Evolutionary conservation across 2,113 vertebrate genomes (phyloP).

Genomic region (Heteronetta atricapilla): DNA sequence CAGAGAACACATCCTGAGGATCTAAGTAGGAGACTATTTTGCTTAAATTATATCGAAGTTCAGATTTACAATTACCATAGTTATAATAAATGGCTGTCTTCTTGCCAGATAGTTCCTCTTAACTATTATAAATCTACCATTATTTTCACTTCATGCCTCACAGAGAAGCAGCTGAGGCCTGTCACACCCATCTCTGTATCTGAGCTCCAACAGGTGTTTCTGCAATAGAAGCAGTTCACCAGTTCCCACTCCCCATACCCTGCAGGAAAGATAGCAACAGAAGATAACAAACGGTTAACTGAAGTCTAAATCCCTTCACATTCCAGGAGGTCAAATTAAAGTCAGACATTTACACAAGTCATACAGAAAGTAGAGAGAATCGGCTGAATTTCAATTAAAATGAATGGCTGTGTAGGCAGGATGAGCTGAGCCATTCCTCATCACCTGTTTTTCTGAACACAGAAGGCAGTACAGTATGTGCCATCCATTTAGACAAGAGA

Average conservation of each 20-base stretch:
- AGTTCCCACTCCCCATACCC: neutral
- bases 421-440: neutral
- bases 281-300: neutral
- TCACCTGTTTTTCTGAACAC: neutral
- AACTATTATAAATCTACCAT: neutral
- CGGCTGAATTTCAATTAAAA: conserved; percentile 54
- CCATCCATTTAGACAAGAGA: neutral
- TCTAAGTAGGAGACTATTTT: neutral
- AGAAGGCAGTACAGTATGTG: neutral
- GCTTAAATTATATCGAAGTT: conserved; percentile 2
- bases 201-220: conserved; percentile 20
- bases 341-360: conserved; percentile 56
- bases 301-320: conserved; percentile 34
- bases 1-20: neutral
- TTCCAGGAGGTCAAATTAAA: conserved; percentile 60
- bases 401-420: conserved; percentile 42
- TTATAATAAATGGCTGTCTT: conserved; percentile 21
- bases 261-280: neutral
- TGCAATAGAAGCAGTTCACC: neutral
- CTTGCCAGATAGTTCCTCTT: neutral
- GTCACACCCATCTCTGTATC: neutral
- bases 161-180: neutral
- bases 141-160: neutral
- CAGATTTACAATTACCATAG: neutral
- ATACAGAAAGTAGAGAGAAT: conserved; percentile 26